These are phyloP conservation scores for Cetonia aurata DNA, from an alignment of 2,888 invertebrate species.

Conservation along the genomic window DNA sequence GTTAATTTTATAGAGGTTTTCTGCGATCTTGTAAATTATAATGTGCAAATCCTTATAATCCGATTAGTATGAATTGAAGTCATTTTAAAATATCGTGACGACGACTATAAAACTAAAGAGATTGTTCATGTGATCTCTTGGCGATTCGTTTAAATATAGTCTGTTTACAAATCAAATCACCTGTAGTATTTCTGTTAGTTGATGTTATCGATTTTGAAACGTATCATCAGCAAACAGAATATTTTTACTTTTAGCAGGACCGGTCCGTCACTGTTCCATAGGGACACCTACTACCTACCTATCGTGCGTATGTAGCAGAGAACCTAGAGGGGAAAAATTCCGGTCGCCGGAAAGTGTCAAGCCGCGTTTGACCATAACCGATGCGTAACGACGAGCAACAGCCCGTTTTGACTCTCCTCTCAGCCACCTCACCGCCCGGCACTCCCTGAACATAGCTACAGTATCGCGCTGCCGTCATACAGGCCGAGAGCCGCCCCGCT, in stretches of 20 bases:
- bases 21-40: too few relatives aligned
- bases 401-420: slow-evolving; percentile 38
- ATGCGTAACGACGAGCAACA: slow-evolving; percentile 49
- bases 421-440: slow-evolving; percentile 13
- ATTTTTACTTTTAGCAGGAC: background rate
- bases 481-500: slow-evolving; percentile 37
- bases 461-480: slow-evolving; percentile 40
- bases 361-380: slow-evolving; percentile 49
- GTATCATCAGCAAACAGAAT: too few relatives aligned
- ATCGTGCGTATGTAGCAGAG: slow-evolving; percentile 7
- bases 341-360: slow-evolving; percentile 47
- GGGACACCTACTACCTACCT: background rate
- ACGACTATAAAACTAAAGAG: too few relatives aligned
- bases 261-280: slow-evolving; percentile 7
- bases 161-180: too few relatives aligned
- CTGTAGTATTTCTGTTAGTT: too few relatives aligned
- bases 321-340: slow-evolving; percentile 27
- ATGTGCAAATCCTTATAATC: too few relatives aligned
- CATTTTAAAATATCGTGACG: too few relatives aligned
- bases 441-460: background rate
- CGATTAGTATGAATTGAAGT: too few relatives aligned
- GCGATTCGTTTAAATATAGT: too few relatives aligned
- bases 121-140: too few relatives aligned
- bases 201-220: too few relatives aligned
- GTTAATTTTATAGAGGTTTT: too few relatives aligned